phyloP scores from a whole-genome alignment of 1,140 invertebrate genomes.

The Lordiphosa mommai region DNA sequence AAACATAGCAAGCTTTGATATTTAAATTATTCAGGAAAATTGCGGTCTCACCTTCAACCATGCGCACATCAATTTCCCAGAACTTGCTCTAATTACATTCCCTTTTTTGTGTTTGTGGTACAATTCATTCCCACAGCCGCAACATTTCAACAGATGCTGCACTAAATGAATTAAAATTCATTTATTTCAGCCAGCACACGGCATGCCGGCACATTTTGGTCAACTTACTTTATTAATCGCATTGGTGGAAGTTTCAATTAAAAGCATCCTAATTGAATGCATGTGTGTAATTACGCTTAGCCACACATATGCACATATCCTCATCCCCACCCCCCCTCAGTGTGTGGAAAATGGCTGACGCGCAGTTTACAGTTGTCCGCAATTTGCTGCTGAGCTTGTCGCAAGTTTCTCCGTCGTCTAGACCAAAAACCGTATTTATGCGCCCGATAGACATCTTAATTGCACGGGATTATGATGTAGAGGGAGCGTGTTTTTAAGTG shows the following conservation, averaged over 20 bases:
- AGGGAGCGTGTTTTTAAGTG: slow-evolving; percentile 2
- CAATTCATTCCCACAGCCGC: slow-evolving; percentile 12
- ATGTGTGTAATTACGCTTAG: slow-evolving; percentile 49
- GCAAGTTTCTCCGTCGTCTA: slow-evolving; percentile 40
- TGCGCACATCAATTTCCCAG: slow-evolving; percentile 14
- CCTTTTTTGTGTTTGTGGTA: slow-evolving; percentile 17
- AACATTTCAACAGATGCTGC: slow-evolving; percentile 45
- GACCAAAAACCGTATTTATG: slow-evolving; percentile 48
- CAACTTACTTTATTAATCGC: slow-evolving; percentile 34
- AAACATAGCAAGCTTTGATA: too few species aligned
- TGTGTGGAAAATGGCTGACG: too few species aligned
- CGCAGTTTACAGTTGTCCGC: slow-evolving; percentile 3
- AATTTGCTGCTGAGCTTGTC: slow-evolving; percentile 25
- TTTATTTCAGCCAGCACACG: slow-evolving; percentile 33
- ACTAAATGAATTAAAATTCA: slow-evolving; percentile 49
- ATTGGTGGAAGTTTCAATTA: slow-evolving; percentile 43
- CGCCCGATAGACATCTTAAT: slow-evolving; percentile 65
- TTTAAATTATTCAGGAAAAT: not conserved
- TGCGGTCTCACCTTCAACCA: slow-evolving; percentile 1
- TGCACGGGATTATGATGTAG: slow-evolving; percentile 55
- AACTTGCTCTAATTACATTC: slow-evolving; percentile 19
- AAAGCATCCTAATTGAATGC: slow-evolving; percentile 28
- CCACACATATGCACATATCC: slow-evolving; percentile 6
- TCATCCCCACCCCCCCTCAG: not conserved
- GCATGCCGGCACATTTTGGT: slow-evolving; percentile 13